phyloP scores from a whole-genome alignment of 2,113 vertebrate genomes.

The Origma solitaria region DNA sequence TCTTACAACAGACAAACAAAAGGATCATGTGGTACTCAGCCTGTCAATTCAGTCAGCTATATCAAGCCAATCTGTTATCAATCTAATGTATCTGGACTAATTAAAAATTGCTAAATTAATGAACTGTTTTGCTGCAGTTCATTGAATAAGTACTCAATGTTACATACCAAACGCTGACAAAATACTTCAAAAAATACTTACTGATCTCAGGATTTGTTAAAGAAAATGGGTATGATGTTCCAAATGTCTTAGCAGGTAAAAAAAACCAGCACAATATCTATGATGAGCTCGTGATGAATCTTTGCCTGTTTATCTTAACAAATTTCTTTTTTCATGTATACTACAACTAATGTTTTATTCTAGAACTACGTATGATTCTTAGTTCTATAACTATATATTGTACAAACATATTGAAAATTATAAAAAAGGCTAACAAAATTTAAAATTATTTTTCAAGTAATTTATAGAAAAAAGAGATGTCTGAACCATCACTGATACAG shows the following conservation, averaged over 20 bases:
- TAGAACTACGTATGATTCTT: not conserved
- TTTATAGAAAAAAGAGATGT: not conserved
- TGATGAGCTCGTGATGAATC: not conserved
- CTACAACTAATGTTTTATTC: not conserved
- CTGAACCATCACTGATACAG: not conserved
- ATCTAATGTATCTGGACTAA: not conserved
- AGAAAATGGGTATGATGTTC: not conserved
- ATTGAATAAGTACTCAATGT: not conserved
- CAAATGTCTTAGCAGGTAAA: not conserved
- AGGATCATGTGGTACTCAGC: not conserved
- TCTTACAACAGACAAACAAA: not conserved
- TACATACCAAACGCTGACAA: not conserved
- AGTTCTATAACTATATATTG: not conserved
- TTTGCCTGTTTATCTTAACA: not conserved
- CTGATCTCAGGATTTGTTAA: not conserved
- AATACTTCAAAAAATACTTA: not conserved
- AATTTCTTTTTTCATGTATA: not conserved
- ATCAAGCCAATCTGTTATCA: not conserved
- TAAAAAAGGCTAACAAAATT: not conserved
- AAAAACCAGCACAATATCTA: not conserved
- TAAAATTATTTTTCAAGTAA: not conserved
- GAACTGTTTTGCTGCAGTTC: not conserved
- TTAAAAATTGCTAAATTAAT: not conserved
- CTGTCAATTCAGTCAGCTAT: not conserved
- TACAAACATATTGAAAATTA: not conserved